Evolutionary conservation across 2,888 invertebrate species (phyloP).

Genomic region (Platycnemis pennipes): DNA sequence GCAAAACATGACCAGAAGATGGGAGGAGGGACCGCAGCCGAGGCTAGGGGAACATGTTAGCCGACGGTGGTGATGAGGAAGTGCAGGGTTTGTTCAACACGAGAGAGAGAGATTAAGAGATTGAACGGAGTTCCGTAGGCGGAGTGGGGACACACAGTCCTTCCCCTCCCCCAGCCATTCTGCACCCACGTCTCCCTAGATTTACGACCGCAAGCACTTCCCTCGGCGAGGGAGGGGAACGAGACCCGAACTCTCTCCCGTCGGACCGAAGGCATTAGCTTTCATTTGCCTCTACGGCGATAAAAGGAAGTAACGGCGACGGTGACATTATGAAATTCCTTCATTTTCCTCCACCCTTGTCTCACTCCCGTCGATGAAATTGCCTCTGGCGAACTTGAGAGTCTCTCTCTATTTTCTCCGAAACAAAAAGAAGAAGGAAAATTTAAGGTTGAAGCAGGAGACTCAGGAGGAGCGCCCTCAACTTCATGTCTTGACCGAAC

Average conservation of each 20-base stretch:
- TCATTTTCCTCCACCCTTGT: not conserved
- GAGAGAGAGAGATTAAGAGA: not conserved
- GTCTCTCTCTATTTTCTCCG: not conserved
- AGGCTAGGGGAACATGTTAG: not conserved
- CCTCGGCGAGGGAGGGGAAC: not conserved
- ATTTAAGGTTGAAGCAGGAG: not conserved
- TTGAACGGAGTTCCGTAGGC: not conserved
- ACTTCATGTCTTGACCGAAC: not conserved
- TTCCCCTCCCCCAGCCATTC: not conserved
- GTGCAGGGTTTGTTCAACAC: not conserved
- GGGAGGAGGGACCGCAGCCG: not conserved
- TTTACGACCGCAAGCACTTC: not conserved
- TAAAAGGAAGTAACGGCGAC: not conserved
- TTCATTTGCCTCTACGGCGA: slow-evolving; percentile 5
- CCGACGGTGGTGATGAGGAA: not conserved
- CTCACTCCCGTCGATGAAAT: not conserved
- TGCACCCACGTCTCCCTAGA: not conserved
- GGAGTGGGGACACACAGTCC: not conserved
- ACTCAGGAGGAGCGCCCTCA: not conserved
- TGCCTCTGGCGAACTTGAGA: not conserved
- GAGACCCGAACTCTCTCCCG: not conserved
- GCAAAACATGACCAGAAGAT: too few species aligned
- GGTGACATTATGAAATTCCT: slow-evolving; percentile 8
- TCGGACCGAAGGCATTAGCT: not conserved
- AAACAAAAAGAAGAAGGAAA: not conserved